Base-by-base conservation (phyloP, 2,888 invertebrate genomes). In the Nyleta sp. region DNA sequence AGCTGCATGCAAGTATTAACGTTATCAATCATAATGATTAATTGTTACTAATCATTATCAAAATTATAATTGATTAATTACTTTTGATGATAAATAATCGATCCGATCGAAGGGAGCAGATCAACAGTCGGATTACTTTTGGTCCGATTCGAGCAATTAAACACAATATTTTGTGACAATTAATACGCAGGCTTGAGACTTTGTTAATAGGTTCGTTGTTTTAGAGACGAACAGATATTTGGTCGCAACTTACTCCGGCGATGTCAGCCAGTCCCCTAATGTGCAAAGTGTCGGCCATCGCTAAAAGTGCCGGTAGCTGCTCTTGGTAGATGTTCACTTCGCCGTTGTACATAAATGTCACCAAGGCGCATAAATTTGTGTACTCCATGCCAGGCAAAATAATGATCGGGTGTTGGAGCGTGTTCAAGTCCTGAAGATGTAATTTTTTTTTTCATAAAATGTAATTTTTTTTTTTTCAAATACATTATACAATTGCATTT, bases 321-420 rank as follows among this genome's bases (percentile, higher is more conserved):
- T 94, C 94, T 90, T 95, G 95, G 78, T 95, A 95, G 28, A 96
- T 95, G 76, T 96, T 95, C 86, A 96, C 96, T 90, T 97, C 96
- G 2, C 96, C 96, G 52, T 95, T 95, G 91, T 97, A 97, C 95
- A 97, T 96, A 91, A 96, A 97, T 2, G 96, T 95, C 35, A 97
- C 93, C 73, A 97, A 93, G 10, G 96, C 94, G 62, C 94, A 92
- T 71, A 95, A 91, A 87, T 95, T 95, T n/a, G 93, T 92, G 78
- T 93, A 93, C 73, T 94, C 94, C 83, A 95, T 95, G 78, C 95
- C 94, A 71, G 95, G 93, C 53, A 95, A 92, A 68, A 95, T 93
- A 42, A 95, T 94, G 42, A 95, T 92, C 0, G 95, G 94, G 91
- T 94, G 95, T 89, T 94, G 94, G 46, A 94, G 92, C 33, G 93